phyloP scores from a whole-genome alignment of 1,140 invertebrate genomes.

The Gryllus bimaculatus region DNA sequence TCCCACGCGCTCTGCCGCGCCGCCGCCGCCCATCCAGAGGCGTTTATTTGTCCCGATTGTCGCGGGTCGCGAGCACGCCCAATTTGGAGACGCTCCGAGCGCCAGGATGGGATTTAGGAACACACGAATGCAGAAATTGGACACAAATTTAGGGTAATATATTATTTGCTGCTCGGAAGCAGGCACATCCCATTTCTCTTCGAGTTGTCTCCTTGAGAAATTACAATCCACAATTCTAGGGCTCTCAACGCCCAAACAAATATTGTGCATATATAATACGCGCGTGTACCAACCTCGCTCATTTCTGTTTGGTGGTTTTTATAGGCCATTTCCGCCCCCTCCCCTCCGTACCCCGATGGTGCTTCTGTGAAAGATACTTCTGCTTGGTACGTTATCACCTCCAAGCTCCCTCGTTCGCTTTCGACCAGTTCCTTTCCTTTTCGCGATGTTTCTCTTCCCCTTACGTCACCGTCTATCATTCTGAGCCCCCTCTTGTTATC shows the following conservation, averaged over 20 bases:
- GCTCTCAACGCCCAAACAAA: neutral
- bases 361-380: neutral
- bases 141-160: conserved; percentile 1
- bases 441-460: too few species aligned
- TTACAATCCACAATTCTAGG: neutral
- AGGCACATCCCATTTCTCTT: neutral
- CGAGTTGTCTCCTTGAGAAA: neutral
- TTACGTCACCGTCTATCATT: neutral
- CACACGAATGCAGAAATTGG: neutral
- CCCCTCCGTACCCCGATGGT: too few species aligned
- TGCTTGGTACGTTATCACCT: neutral
- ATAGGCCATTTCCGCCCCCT: neutral
- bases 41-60: neutral
- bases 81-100: neutral
- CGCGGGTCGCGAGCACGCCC: too few species aligned
- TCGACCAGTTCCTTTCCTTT: neutral
- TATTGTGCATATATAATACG: neutral
- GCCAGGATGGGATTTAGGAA: neutral
- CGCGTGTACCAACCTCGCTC: neutral
- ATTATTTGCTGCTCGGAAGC: neutral
- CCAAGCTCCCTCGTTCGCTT: neutral
- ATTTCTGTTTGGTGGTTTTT: neutral
- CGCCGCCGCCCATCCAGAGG: neutral
- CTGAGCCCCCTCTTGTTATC: neutral
- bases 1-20: too few species aligned